These are phyloP conservation scores for Girardia tigrina DNA, from an alignment of 2,888 invertebrate genomes.

Conservation along the genomic window DNA sequence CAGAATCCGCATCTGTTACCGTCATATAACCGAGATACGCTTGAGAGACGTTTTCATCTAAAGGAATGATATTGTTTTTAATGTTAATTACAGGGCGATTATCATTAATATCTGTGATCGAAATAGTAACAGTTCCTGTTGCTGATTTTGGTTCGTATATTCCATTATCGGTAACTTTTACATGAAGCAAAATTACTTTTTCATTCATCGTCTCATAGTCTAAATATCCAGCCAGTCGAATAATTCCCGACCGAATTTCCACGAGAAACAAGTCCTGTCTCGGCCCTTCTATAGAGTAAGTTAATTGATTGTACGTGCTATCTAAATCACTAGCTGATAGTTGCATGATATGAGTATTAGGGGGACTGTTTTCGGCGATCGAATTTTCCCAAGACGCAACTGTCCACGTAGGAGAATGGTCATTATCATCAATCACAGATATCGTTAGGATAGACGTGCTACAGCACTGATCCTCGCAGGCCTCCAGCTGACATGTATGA, in stretches of 20 bases:
- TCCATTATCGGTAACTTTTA: neutral
- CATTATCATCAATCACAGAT: slow-evolving; percentile 18
- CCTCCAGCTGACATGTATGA: neutral
- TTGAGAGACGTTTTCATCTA: neutral
- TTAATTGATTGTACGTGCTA: neutral
- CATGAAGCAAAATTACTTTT: neutral
- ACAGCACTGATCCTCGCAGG: neutral
- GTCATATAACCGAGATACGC: neutral
- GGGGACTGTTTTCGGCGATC: slow-evolving; percentile 27
- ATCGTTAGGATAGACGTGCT: neutral
- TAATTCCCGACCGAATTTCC: neutral
- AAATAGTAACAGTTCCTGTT: neutral
- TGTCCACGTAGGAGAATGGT: slow-evolving; percentile 27
- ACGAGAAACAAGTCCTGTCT: slow-evolving; percentile 5
- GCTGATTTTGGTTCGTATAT: neutral
- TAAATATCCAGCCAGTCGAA: neutral
- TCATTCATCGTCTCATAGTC: neutral
- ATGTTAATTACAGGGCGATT: neutral
- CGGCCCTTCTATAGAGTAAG: neutral
- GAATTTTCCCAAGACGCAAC: neutral
- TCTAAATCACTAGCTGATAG: slow-evolving; percentile 15
- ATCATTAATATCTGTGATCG: neutral
- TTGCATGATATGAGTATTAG: slow-evolving; percentile 16
- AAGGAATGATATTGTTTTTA: neutral
- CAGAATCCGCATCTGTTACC: slow-evolving; percentile 4